Conservation (phyloP, 2,113 vertebrate species). For the Rhodinocichla rosea region DNA sequence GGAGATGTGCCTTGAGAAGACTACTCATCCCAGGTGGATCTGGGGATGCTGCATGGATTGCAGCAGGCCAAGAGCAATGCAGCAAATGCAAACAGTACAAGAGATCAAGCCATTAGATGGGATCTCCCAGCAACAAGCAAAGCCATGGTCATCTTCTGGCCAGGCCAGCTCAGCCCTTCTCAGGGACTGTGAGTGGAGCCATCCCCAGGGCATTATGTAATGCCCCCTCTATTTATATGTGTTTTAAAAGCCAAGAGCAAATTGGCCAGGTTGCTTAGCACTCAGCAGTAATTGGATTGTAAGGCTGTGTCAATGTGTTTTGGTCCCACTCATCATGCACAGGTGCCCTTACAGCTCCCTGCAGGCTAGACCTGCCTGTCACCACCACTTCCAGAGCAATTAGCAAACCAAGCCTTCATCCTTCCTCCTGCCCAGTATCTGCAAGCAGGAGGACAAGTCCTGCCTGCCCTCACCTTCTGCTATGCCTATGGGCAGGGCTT, state of each 20-base stretch:
- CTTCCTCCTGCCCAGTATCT: background rate
- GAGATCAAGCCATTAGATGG: background rate
- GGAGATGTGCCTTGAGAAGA: background rate
- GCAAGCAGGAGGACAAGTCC: background rate
- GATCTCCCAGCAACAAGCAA: background rate
- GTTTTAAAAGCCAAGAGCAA: background rate
- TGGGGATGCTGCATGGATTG: background rate
- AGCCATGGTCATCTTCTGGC: background rate
- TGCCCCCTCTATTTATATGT: background rate
- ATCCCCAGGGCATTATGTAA: background rate
- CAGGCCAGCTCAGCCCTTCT: background rate
- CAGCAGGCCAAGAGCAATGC: background rate
- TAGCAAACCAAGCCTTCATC: background rate
- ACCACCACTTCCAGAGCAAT: background rate
- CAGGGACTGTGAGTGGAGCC: accelerated
- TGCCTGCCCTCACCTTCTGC: background rate
- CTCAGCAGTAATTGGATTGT: background rate
- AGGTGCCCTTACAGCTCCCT: background rate
- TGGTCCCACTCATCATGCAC: background rate
- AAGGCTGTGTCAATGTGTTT: background rate
- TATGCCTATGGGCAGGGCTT: accelerated
- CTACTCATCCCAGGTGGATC: accelerated
- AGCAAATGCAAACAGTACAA: background rate
- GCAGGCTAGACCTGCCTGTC: background rate
- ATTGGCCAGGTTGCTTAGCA: background rate